phyloP scores from a whole-genome alignment of 2,888 invertebrate genomes.

The Microctonus hyperodae region DNA sequence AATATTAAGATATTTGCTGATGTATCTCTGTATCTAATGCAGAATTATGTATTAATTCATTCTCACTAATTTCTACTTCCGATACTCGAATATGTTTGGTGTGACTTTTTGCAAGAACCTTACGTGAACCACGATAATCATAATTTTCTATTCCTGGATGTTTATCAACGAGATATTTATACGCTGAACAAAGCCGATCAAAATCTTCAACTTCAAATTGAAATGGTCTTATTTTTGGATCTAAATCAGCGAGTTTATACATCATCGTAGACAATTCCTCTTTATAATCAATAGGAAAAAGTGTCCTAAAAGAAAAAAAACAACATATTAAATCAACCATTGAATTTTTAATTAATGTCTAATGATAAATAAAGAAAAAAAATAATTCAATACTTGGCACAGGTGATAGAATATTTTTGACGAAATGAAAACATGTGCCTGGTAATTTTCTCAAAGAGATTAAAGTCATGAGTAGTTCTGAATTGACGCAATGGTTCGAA shows the following conservation, averaged over 20 bases:
- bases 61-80: conserved; percentile 26
- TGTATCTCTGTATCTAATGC: not conserved
- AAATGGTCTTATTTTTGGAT: conserved; percentile 74
- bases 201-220: conserved; percentile 82
- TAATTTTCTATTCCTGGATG: conserved; percentile 73
- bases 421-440: conserved; percentile 87
- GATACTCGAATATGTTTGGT: conserved; percentile 31
- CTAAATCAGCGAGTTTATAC: conserved; percentile 75
- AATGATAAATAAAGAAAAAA: no score
- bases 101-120: conserved; percentile 35
- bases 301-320: conserved; percentile 64
- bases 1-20: not conserved
- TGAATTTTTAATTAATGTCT: no score
- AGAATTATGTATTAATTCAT: not conserved
- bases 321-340: not conserved
- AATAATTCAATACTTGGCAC: conserved; percentile 65
- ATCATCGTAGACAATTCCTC: conserved; percentile 73
- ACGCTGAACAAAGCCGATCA: conserved; percentile 78
- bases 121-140: conserved; percentile 70
- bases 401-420: conserved; percentile 80
- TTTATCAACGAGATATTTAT: conserved; percentile 74
- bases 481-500: conserved; percentile 83
- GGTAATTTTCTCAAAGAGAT: conserved; percentile 87
- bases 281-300: conserved; percentile 78
- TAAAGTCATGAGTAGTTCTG: conserved; percentile 78